Base-by-base conservation (phyloP, 2,888 invertebrate species). In the Macaria liturata region DNA sequence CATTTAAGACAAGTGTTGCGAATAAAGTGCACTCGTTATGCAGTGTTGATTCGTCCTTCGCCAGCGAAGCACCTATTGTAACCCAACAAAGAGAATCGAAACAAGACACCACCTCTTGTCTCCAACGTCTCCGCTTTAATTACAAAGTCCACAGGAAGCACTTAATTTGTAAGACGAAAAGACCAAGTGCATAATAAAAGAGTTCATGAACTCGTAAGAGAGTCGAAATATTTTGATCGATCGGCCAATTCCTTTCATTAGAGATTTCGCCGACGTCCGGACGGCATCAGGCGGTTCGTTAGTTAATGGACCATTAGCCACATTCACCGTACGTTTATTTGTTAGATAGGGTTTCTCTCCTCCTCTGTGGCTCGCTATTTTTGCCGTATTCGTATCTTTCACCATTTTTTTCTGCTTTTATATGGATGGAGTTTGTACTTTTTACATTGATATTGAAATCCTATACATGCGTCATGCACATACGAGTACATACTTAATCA, bases 51-150 rank as follows among this genome's bases (percentile, higher is more conserved):
- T 80, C 84, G 88, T 78, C 91, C 91, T 91, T 90, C 89, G 81
- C 86, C 88, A 84, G 84, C 80, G 81, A 84, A 82, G 80, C 81
- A 74, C 74, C 82, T 80, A 88, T 90, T 90, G 87, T 88, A 67
- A 73, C 71, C 64, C 64, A 83, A 88, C 88, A 90, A 89, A 87
- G 87, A 80, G 77, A 83, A 83, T 84, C 77, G 89, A 83, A 90
- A 91, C 84, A 80, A 82, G 87, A 91, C 87, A 86, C 78, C 76
- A 74, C 71, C 80, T 86, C 84, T 68, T 81, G 77, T 83, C 74
- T 75, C 72, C 69, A 65, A 58, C 70, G 72, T 80, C 83, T 84
- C 79, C 69, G 72, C 73, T 81, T 78, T 80, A 78, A 81, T 83
- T 80, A 81, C 80, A 71, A 66, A 59, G 67, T 68, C 64, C 66